These are phyloP conservation scores for Takifugu ocellatus DNA, from an alignment of 2,797 vertebrate genomes.

Conservation along the genomic window DNA sequence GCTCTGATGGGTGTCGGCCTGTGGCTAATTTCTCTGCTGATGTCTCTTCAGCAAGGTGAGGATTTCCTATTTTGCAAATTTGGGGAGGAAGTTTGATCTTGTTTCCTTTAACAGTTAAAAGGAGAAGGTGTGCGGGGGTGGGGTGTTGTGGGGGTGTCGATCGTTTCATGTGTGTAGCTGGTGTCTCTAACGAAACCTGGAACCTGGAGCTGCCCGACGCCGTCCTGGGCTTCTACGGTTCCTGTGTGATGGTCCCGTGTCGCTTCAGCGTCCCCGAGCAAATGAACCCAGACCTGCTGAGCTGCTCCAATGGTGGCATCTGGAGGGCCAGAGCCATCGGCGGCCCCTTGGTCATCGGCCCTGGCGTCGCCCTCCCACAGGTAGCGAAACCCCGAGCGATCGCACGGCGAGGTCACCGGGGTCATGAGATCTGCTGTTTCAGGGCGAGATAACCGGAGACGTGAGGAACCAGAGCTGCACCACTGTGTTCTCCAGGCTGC, in stretches of 20 bases:
- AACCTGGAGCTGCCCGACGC: constrained; percentile 6
- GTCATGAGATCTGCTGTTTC: neutral
- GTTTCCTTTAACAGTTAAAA: too few relatives aligned
- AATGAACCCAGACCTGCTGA: neutral
- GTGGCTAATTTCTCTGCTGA: neutral
- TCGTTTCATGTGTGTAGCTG: neutral
- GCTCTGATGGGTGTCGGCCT: constrained; percentile 12
- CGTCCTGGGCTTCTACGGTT: constrained; percentile 9
- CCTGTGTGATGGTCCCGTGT: constrained; percentile 38
- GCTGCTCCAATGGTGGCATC: neutral
- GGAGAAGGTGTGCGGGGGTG: too few relatives aligned
- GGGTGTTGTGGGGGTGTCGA: too few relatives aligned
- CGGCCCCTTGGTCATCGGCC: fast-evolving
- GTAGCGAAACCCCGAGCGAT: neutral
- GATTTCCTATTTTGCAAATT: constrained; percentile 2
- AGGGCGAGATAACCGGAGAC: constrained; percentile 10
- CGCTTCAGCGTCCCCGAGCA: constrained; percentile 4
- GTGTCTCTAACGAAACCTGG: constrained; percentile 6
- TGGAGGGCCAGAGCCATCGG: fast-evolving
- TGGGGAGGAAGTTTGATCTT: neutral
- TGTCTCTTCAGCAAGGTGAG: constrained; percentile 25
- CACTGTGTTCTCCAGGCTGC: constrained; percentile 14
- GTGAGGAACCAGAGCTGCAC: constrained; percentile 34
- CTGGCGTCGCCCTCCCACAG: neutral
- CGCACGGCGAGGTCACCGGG: too few relatives aligned